A percentile compares a stretch with the other conserved stretches of the same genome.
These are phyloP conservation scores for Dryoscopus gambensis DNA, from an alignment of 2,113 vertebrate genomes.

Conservation along the genomic window DNA sequence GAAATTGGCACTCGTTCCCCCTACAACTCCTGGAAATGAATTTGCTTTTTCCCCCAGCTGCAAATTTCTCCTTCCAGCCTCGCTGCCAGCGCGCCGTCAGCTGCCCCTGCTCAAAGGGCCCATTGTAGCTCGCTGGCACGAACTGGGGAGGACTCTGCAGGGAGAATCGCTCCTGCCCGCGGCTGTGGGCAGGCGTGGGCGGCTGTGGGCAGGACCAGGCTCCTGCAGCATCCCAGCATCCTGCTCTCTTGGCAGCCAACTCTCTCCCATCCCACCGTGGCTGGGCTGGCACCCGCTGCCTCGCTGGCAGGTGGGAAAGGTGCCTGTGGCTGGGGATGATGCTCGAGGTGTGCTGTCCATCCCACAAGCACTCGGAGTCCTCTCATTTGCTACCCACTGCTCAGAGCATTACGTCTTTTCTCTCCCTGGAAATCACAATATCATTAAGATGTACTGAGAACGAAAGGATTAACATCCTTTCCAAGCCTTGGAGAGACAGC, in stretches of 20 bases:
- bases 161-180: not conserved
- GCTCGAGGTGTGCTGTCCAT: not conserved
- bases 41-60: constrained; percentile 71
- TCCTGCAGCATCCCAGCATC: not conserved
- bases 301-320: not conserved
- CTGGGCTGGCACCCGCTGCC: accelerated
- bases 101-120: constrained; percentile 78
- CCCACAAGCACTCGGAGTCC: accelerated
- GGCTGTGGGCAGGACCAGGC: not conserved
- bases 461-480: not conserved
- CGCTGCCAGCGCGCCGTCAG: constrained; percentile 69
- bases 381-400: accelerated
- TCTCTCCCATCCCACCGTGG: accelerated
- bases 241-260: not conserved
- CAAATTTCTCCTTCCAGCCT: constrained; percentile 69
- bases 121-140: constrained; percentile 68
- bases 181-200: not conserved
- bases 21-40: constrained; percentile 73
- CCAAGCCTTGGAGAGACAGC: not conserved
- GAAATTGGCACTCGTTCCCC: constrained; percentile 70
- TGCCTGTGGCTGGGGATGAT: accelerated
- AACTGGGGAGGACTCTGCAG: constrained; percentile 8
- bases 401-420: not conserved
- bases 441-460: not conserved
- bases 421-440: not conserved